These are phyloP conservation scores for Aspidoscelis tigris DNA, from an alignment of 2,113 vertebrate species.

Conservation along the genomic window DNA sequence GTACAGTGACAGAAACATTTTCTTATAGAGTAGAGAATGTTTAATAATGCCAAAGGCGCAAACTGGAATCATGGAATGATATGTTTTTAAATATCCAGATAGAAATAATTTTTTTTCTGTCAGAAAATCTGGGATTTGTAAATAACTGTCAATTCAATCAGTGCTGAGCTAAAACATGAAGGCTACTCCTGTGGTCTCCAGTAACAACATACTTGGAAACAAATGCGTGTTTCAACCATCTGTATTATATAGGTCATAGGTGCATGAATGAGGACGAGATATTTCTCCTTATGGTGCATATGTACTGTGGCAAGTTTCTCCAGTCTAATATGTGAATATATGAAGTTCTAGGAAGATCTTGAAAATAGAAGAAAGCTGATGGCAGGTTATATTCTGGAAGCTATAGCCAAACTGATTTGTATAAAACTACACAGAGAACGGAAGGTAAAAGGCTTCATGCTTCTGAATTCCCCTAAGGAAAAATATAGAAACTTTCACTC, in stretches of 20 bases:
- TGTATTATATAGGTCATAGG: background rate
- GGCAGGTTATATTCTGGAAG: background rate
- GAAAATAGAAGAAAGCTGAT: background rate
- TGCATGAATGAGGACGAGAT: background rate
- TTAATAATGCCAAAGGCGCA: slow-evolving; percentile 32
- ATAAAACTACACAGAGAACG: too few species aligned
- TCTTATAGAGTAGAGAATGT: slow-evolving; percentile 37
- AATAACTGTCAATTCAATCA: background rate
- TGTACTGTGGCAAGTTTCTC: background rate
- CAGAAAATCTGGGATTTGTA: slow-evolving; percentile 39
- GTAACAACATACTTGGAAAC: background rate
- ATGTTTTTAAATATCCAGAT: slow-evolving; percentile 29
- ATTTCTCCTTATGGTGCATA: background rate
- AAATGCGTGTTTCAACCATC: background rate
- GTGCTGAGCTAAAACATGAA: background rate
- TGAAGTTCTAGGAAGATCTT: background rate
- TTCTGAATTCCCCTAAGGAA: background rate
- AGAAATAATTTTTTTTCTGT: slow-evolving; percentile 33
- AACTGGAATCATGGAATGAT: slow-evolving; percentile 2
- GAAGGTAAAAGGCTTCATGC: background rate
- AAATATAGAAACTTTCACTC: background rate
- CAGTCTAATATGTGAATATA: background rate
- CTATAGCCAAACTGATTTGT: background rate
- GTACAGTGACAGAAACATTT: background rate
- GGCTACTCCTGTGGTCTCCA: background rate